Evolutionary conservation across 2,113 vertebrate species (phyloP).

Genomic region (Alethe diademata): DNA sequence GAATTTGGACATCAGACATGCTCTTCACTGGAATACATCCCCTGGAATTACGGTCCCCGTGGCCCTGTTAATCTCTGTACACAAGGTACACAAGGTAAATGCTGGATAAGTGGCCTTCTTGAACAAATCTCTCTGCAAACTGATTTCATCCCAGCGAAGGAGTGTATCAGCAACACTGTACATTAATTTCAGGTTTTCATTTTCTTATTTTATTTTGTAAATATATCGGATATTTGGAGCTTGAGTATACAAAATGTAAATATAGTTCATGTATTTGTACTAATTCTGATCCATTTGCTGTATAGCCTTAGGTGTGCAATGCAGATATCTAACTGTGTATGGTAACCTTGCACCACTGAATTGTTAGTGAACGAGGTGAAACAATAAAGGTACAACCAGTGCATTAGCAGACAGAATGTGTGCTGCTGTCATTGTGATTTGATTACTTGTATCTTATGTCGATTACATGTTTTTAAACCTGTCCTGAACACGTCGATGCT

Average conservation of each 20-base stretch:
- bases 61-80: constrained; percentile 19
- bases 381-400: constrained; percentile 97
- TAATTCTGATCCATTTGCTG: constrained; percentile 98
- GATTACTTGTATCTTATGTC: not conserved
- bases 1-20: not conserved
- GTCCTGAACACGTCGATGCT: not conserved
- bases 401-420: constrained; percentile 69
- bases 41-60: not conserved
- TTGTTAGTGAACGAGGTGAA: constrained; percentile 93
- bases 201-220: constrained; percentile 99
- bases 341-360: constrained; percentile 96
- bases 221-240: constrained; percentile 96
- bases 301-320: constrained; percentile 98
- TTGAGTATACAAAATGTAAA: constrained; percentile 99
- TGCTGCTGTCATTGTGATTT: not conserved
- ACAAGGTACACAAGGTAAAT: constrained; percentile 29
- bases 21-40: not conserved
- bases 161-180: constrained; percentile 87
- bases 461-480: not conserved
- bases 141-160: constrained; percentile 74
- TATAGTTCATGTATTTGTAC: constrained; percentile 99
- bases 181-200: constrained; percentile 89
- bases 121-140: constrained; percentile 74
- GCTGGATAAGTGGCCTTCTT: constrained; percentile 76
- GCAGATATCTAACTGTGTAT: constrained; percentile 97